Base-by-base conservation (phyloP, 2,797 vertebrate species). In the Meriones psammophilus region DNA sequence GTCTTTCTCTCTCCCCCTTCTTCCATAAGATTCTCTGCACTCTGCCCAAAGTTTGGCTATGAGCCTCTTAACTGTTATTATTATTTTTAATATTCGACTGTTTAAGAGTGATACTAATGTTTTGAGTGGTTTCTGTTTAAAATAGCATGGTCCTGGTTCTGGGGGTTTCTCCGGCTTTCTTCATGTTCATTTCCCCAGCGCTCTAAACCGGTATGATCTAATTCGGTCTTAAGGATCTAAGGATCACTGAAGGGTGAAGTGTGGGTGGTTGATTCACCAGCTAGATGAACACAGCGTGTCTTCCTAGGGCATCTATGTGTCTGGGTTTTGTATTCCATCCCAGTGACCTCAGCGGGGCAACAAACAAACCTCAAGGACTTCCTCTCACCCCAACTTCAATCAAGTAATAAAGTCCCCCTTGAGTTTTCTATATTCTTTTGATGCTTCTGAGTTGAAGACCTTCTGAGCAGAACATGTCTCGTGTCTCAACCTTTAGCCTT, bases 91-190 rank as follows among this genome's bases (percentile, higher is more conserved):
- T 42, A 24, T 33, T 78, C 69, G 26, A 46, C 39, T 60, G 17
- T 76, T 74, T 81, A 36, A n/a, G 60, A 76, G 14, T 54, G 36
- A 74, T n/a, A 42, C 22, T 94, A 58, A 83, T 28, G 12, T 83
- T 89, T 89, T 30, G 33, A 62, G n/a, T 77, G 58, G 36, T 60
- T 89, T 95, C 92, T 89, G 56, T 30, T 54, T 80, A 80, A n/a
- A 76, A 60, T 26, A 5, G 36, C 20, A 80, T 14, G 8, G n/a
- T 62, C 91, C 24, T 18, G 42, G 17, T 79, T 85, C 92, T 54
- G 12, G 58, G 73, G 76, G 4, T 15, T n/a, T 83, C 39, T 81
- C n/a, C 8, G 22, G 28, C 5, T 71, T 81, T n/a, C n/a, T 91
- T 79, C 26, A 76, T 22, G 5, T 89, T 30, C 24, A 24, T 60